Percentiles rank a stretch among this genome's conserved stretches.
These are phyloP conservation scores for Syndactyla subalaris DNA, from an alignment of 2,797 vertebrate species.

Conservation along the genomic window DNA sequence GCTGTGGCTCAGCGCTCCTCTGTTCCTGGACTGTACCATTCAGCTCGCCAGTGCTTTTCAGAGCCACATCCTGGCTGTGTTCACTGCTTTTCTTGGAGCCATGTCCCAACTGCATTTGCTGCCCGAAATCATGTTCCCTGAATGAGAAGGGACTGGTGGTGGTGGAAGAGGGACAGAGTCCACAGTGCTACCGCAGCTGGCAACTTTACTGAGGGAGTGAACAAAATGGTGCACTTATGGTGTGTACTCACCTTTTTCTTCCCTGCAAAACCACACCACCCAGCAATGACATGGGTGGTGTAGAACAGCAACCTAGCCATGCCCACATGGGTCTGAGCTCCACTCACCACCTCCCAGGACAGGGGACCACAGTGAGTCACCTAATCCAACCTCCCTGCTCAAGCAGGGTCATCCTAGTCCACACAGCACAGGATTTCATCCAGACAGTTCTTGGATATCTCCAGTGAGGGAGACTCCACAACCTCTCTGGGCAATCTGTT, in stretches of 20 bases:
- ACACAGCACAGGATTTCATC: not conserved
- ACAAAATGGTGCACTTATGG: not conserved
- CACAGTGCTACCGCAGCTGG: not conserved
- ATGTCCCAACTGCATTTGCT: not conserved
- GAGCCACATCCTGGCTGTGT: not conserved
- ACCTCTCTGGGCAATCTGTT: not conserved
- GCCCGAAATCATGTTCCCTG: not conserved
- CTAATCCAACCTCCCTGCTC: not conserved
- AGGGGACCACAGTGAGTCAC: not conserved
- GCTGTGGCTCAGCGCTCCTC: not conserved
- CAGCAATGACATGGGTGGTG: not conserved
- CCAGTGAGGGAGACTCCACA: not conserved
- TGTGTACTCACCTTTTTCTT: not conserved
- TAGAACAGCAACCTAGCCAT: not conserved
- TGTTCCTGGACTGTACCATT: not conserved
- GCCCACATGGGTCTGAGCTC: accelerated
- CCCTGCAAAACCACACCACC: too few relatives aligned
- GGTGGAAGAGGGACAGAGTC: not conserved
- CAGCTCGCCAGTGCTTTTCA: not conserved
- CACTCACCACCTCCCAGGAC: too few relatives aligned
- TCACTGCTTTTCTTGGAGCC: not conserved
- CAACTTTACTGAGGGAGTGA: not conserved
- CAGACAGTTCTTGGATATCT: not conserved
- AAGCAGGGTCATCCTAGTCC: not conserved
- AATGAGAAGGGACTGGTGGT: not conserved